Evolutionary conservation across 92 coral and sea anemone species (phyloP).

Genomic region (Porites cylindrica): DNA sequence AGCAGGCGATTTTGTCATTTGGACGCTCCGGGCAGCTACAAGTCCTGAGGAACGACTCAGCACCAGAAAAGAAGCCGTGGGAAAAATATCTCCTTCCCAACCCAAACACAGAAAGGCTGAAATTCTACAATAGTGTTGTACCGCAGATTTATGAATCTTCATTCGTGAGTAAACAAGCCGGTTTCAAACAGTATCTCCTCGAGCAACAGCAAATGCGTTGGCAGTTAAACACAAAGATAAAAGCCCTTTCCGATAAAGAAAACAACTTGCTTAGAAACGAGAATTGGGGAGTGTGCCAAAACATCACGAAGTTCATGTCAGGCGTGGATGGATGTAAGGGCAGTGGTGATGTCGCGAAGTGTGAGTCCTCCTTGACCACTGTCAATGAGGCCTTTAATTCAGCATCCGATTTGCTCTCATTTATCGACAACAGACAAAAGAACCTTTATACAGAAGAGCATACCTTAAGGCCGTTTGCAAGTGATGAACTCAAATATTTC

Average conservation of each 20-base stretch:
- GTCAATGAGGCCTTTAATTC: neutral
- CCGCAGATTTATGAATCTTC: neutral
- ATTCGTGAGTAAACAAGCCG: neutral
- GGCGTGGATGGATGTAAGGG: conserved; percentile 21
- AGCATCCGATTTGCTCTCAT: conserved; percentile 32
- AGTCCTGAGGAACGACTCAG: neutral
- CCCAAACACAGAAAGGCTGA: neutral
- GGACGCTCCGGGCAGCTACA: conserved; percentile 7
- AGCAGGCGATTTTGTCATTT: conserved; percentile 49
- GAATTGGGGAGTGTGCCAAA: conserved; percentile 20
- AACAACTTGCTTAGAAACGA: neutral
- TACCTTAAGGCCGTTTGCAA: conserved; percentile 21
- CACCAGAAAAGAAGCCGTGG: too few relatives aligned
- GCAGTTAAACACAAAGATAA: too few relatives aligned
- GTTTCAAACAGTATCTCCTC: too few relatives aligned
- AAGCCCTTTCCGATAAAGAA: too few relatives aligned
- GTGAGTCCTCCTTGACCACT: neutral
- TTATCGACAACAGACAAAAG: conserved; percentile 34
- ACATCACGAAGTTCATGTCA: conserved; percentile 29
- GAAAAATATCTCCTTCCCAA: too few relatives aligned
- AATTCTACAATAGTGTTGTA: neutral
- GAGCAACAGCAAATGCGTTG: too few relatives aligned
- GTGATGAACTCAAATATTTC: conserved; percentile 25
- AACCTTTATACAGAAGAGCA: conserved; percentile 32
- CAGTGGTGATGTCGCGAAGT: conserved; percentile 26